These are phyloP conservation scores for Microcebus tavaratra DNA, from an alignment of 2,113 vertebrate genomes.

Conservation along the genomic window DNA sequence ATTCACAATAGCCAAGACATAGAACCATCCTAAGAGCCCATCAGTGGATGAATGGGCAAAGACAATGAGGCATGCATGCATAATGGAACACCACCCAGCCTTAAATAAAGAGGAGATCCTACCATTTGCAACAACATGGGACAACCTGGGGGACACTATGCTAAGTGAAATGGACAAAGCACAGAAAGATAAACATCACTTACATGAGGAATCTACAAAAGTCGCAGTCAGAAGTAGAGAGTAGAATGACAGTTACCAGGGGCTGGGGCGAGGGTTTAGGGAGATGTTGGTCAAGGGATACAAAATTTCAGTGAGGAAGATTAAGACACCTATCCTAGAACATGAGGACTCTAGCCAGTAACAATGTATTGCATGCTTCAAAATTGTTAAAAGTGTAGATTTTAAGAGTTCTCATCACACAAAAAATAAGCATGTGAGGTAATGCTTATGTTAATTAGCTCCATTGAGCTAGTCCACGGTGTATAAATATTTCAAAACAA, in stretches of 20 bases:
- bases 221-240: background rate
- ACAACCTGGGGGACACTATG: background rate
- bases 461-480: background rate
- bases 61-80: background rate
- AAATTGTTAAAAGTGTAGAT: background rate
- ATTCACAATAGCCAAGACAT: background rate
- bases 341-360: background rate
- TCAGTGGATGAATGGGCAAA: background rate
- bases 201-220: background rate
- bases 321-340: background rate
- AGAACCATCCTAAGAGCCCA: background rate
- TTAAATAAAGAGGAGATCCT: background rate
- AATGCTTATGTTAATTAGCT: background rate
- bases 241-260: background rate
- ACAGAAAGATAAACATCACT: background rate
- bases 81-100: background rate
- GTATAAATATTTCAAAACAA: background rate
- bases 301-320: background rate
- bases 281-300: background rate
- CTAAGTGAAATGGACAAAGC: background rate
- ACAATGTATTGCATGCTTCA: background rate
- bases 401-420: background rate
- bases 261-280: too few relatives aligned
- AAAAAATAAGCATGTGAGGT: background rate
- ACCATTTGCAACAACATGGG: background rate